These are phyloP conservation scores for Lepidochrysops patricia DNA, from an alignment of 2,888 invertebrate genomes.

Conservation along the genomic window DNA sequence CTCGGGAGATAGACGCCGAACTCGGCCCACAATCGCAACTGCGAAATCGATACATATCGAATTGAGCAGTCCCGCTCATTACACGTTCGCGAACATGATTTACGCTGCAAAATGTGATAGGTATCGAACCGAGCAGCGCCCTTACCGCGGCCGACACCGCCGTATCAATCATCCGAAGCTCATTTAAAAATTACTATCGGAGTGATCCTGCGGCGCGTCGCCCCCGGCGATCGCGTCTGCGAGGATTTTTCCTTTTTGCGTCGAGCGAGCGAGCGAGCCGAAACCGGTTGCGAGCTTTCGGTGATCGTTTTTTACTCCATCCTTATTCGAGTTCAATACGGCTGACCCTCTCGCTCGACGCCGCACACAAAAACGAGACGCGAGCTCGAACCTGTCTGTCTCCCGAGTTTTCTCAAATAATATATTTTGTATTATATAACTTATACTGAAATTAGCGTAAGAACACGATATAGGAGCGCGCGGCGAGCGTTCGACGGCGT, in stretches of 20 bases:
- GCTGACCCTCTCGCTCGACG: constrained; percentile 39
- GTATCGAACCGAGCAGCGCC: background rate
- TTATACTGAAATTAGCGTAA: constrained; percentile 13
- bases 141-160: constrained; percentile 29
- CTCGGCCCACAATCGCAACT: background rate
- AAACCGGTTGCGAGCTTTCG: constrained; percentile 65
- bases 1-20: constrained; percentile 40
- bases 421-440: constrained; percentile 42
- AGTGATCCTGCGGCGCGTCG: constrained; percentile 34
- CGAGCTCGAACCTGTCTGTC: constrained; percentile 48
- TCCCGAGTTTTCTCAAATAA: constrained; percentile 46
- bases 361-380: constrained; percentile 47
- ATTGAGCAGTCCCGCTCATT: constrained; percentile 1
- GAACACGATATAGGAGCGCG: constrained; percentile 17
- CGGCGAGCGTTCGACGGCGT: constrained; percentile 33
- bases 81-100: constrained; percentile 16
- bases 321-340: constrained; percentile 42
- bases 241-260: constrained; percentile 58
- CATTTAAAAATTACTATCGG: constrained; percentile 42
- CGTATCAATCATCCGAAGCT: constrained; percentile 43
- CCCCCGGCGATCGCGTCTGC: constrained; percentile 42
- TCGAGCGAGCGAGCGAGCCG: constrained; percentile 53
- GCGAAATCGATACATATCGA: background rate
- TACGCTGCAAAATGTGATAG: constrained; percentile 4
- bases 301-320: constrained; percentile 54